A percentile compares a stretch with the other conserved stretches of the same genome.
Evolutionary conservation across 2,797 vertebrate species (phyloP).

Genomic region (Crenichthys baileyi): DNA sequence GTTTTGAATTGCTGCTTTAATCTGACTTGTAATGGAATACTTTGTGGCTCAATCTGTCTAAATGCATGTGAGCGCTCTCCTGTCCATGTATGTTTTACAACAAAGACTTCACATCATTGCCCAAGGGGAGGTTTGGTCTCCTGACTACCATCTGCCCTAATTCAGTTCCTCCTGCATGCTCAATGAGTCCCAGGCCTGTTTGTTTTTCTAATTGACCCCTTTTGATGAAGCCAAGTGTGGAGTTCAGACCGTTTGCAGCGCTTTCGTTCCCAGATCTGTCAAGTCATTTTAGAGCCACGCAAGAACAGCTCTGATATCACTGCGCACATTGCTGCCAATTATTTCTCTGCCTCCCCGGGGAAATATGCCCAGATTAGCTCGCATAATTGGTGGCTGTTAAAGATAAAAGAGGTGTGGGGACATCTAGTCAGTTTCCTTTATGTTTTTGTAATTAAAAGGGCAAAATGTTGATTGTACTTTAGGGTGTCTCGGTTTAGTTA

Average conservation of each 20-base stretch:
- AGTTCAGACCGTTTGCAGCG: constrained; percentile 40
- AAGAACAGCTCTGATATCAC: constrained; percentile 65
- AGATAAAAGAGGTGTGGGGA: constrained; percentile 68
- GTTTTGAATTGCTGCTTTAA: constrained; percentile 12
- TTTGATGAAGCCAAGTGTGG: constrained; percentile 62
- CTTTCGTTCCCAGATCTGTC: constrained; percentile 65
- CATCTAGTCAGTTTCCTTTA: constrained; percentile 47
- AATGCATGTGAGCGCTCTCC: constrained; percentile 26
- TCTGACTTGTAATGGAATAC: background rate
- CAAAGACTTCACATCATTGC: constrained; percentile 53
- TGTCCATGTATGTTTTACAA: constrained; percentile 39
- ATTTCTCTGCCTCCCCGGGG: constrained; percentile 71
- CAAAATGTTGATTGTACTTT: constrained; percentile 42
- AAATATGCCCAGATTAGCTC: constrained; percentile 80
- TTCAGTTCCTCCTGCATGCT: constrained; percentile 45
- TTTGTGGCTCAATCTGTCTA: constrained; percentile 21
- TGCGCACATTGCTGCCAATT: constrained; percentile 76
- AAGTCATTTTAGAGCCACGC: constrained; percentile 69
- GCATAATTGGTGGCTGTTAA: constrained; percentile 76
- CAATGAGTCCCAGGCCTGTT: constrained; percentile 60
- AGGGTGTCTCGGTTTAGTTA: constrained; percentile 10
- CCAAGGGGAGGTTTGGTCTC: constrained; percentile 64
- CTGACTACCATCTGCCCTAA: constrained; percentile 63
- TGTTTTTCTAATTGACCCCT: constrained; percentile 72
- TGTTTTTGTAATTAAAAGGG: constrained; percentile 10